Evolutionary conservation across 2,797 vertebrate genomes (phyloP).

Genomic region (Hydrolagus colliei): DNA sequence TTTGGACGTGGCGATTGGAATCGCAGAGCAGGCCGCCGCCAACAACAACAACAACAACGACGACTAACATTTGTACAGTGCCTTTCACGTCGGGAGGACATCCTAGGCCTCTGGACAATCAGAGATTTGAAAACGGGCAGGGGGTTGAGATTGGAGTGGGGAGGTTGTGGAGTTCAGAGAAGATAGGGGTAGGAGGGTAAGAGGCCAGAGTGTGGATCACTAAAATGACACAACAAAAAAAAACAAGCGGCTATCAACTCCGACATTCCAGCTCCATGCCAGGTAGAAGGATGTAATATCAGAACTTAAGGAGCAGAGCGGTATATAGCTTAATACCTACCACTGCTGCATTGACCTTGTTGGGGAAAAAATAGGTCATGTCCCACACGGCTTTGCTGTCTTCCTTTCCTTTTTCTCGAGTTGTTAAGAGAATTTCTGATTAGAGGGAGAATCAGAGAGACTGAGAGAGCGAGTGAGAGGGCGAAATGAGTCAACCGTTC

Average conservation of each 20-base stretch:
- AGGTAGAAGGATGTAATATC: slow-evolving; percentile 16
- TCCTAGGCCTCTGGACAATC: too few relatives aligned
- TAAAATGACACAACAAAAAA: background rate
- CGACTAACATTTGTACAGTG: background rate
- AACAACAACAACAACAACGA: background rate
- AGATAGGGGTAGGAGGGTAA: too few relatives aligned
- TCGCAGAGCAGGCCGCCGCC: background rate
- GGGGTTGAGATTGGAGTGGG: too few relatives aligned
- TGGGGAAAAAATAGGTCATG: slow-evolving; percentile 18
- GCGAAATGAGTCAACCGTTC: background rate
- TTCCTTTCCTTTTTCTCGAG: slow-evolving; percentile 11
- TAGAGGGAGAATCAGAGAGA: background rate
- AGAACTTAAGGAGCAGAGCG: slow-evolving; percentile 19
- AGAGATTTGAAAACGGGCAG: too few relatives aligned
- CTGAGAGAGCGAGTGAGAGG: too few relatives aligned
- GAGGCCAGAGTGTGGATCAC: too few relatives aligned
- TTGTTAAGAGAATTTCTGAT: slow-evolving; percentile 31
- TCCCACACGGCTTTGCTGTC: slow-evolving; percentile 11
- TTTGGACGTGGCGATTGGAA: background rate
- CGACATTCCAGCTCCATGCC: background rate
- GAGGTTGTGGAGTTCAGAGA: too few relatives aligned
- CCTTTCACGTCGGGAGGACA: too few relatives aligned
- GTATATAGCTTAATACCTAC: slow-evolving; percentile 18
- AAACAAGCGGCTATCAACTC: background rate
- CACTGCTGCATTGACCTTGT: slow-evolving; percentile 20